Conservation (phyloP, 2,113 vertebrate species). For the Lepisosteus osseus region DNA sequence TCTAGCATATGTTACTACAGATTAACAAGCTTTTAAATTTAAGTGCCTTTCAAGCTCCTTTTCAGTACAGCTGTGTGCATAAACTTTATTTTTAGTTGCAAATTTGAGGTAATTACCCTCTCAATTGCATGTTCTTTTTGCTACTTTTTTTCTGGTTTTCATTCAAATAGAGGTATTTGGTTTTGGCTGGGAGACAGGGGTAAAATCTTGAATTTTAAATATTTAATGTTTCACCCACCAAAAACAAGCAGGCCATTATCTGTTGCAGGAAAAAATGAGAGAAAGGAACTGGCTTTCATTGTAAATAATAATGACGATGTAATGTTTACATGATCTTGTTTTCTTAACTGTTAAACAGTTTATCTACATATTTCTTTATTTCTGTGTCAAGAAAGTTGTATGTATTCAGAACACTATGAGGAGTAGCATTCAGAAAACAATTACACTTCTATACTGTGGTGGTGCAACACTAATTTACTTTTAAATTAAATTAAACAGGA, state of each 20-base stretch:
- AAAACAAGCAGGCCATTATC: slow-evolving; percentile 66
- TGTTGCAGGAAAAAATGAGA: slow-evolving; percentile 53
- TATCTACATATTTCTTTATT: slow-evolving; percentile 42
- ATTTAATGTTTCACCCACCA: slow-evolving; percentile 58
- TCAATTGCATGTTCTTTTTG: slow-evolving; percentile 6
- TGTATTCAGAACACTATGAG: slow-evolving; percentile 35
- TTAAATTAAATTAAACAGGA: too few species aligned
- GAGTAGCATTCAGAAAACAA: slow-evolving; percentile 21
- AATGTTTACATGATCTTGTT: slow-evolving; percentile 49
- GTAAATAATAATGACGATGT: slow-evolving; percentile 47
- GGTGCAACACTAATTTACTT: too few species aligned
- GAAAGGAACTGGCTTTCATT: slow-evolving; percentile 27
- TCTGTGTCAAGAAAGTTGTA: slow-evolving; percentile 47
- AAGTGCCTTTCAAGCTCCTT: slow-evolving; percentile 42
- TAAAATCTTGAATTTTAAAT: slow-evolving; percentile 54
- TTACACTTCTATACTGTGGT: too few species aligned
- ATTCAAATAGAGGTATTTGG: slow-evolving; percentile 53
- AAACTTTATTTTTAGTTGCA: slow-evolving; percentile 23
- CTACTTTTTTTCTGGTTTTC: slow-evolving; percentile 2
- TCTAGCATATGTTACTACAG: too few species aligned
- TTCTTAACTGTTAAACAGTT: slow-evolving; percentile 55
- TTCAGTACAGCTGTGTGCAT: slow-evolving; percentile 23
- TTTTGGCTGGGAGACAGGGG: slow-evolving; percentile 17
- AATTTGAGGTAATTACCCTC: not conserved
- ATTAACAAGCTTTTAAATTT: slow-evolving; percentile 26